A percentile compares a stretch with the other conserved stretches of the same genome.
These are phyloP conservation scores for Podarcis siculus DNA, from an alignment of 2,797 vertebrate species.

Conservation along the genomic window DNA sequence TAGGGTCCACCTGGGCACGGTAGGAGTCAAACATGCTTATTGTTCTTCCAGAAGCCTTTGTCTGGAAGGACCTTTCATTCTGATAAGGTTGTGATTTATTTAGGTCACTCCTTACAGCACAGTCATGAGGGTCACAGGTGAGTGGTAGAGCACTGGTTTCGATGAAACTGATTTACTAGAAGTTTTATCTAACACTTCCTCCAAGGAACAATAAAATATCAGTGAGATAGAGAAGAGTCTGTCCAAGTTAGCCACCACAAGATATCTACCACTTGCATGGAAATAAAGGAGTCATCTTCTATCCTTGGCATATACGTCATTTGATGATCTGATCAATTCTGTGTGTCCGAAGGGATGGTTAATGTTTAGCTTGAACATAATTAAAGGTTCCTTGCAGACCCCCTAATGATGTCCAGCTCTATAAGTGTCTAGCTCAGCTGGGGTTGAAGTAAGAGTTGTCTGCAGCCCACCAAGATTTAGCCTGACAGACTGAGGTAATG, in stretches of 20 bases:
- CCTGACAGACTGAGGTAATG: constrained; percentile 20
- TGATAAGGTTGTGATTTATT: neutral
- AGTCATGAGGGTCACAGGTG: neutral
- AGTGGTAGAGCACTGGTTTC: neutral
- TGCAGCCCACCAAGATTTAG: too few relatives aligned
- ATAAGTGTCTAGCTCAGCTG: constrained; percentile 53
- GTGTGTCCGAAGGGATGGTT: accelerated
- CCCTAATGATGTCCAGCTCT: constrained; percentile 21
- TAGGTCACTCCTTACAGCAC: neutral
- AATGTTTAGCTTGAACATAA: constrained; percentile 38
- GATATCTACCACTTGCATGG: neutral
- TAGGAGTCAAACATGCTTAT: neutral
- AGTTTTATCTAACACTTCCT: constrained; percentile 1
- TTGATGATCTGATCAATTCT: constrained; percentile 41
- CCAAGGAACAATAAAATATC: constrained; percentile 9
- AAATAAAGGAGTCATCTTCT: constrained; percentile 22
- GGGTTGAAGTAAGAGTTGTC: too few relatives aligned
- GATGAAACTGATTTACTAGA: neutral
- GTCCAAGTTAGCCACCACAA: constrained; percentile 5
- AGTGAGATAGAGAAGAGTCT: constrained; percentile 2
- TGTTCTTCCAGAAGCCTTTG: neutral
- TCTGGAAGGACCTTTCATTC: neutral
- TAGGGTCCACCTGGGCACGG: neutral
- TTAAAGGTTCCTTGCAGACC: constrained; percentile 44
- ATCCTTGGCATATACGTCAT: constrained; percentile 4